Percentiles rank a stretch among this genome's conserved stretches.
phyloP scores from a whole-genome alignment of 2,797 vertebrate genomes.

The Hyperoplus immaculatus region DNA sequence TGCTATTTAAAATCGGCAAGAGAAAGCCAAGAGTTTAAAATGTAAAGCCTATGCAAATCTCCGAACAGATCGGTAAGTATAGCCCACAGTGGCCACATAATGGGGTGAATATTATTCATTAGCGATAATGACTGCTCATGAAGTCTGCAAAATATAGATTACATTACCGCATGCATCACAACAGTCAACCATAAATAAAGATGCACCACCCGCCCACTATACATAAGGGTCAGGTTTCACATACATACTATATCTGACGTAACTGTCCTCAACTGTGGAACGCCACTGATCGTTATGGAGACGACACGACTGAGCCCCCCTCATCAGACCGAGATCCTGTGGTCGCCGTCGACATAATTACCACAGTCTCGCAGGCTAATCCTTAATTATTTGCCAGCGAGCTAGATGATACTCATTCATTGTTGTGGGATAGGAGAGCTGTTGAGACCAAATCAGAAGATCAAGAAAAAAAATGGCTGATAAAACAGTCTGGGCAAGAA shows the following conservation, averaged over 20 bases:
- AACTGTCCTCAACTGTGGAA: conserved; percentile 33
- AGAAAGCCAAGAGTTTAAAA: conserved; percentile 38
- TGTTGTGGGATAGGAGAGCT: conserved; percentile 60
- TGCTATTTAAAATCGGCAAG: conserved; percentile 36
- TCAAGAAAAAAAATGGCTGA: conserved; percentile 47
- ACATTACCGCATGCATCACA: conserved; percentile 29
- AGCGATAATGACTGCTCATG: conserved; percentile 44
- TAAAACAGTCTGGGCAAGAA: conserved; percentile 62
- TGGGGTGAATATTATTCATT: conserved; percentile 49
- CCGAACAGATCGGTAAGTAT: conserved; percentile 43
- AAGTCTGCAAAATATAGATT: conserved; percentile 44
- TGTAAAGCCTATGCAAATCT: conserved; percentile 56
- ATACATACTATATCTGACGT: conserved; percentile 21
- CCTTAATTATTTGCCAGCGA: conserved; percentile 78
- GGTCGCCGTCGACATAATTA: conserved; percentile 72
- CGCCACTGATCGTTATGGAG: conserved; percentile 58
- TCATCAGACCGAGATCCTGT: conserved; percentile 62
- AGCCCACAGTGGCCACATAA: conserved; percentile 43
- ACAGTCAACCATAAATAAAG: conserved; percentile 51
- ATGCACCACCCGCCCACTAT: neutral
- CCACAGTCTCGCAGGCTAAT: conserved; percentile 69
- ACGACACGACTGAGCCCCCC: conserved; percentile 46
- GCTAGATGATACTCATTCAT: conserved; percentile 68
- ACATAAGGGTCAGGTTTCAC: neutral
- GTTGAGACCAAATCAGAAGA: conserved; percentile 61